phyloP scores from a whole-genome alignment of 2,797 vertebrate genomes.

The Chaetophractus vellerosus region DNA sequence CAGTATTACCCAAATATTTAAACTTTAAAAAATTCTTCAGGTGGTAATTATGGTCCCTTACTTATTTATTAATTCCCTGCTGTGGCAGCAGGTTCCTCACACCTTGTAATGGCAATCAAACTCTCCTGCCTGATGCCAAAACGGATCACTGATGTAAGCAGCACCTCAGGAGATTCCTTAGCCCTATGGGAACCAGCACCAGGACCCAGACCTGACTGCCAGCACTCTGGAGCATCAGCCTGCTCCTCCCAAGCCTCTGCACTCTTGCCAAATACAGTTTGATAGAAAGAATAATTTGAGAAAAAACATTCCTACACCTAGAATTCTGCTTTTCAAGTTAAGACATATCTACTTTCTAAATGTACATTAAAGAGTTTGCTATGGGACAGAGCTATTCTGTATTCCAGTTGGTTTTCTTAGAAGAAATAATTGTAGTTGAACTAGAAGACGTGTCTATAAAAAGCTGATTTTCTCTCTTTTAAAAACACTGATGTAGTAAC shows the following conservation, averaged over 20 bases:
- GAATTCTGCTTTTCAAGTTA: slow-evolving; percentile 41
- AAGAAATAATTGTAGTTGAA: slow-evolving; percentile 42
- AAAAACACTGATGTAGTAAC: neutral
- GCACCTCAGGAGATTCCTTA: too few relatives aligned
- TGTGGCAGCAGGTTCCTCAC: too few relatives aligned
- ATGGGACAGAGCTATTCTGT: neutral
- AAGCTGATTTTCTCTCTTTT: slow-evolving; percentile 37
- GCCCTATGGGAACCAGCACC: neutral
- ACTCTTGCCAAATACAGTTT: neutral
- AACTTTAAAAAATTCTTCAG: too few relatives aligned
- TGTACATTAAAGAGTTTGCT: slow-evolving; percentile 42
- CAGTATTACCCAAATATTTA: too few relatives aligned
- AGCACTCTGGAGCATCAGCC: neutral
- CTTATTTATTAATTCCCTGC: too few relatives aligned
- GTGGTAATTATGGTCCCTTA: too few relatives aligned
- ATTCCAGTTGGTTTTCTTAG: slow-evolving; percentile 34
- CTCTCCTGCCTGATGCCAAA: too few relatives aligned
- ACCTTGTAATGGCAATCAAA: too few relatives aligned
- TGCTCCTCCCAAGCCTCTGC: neutral
- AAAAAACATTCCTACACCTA: neutral
- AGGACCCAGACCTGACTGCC: neutral
- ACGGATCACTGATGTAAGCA: too few relatives aligned
- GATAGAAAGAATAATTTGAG: slow-evolving; percentile 24
- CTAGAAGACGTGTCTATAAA: slow-evolving; percentile 13
- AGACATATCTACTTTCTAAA: neutral